These are phyloP conservation scores for Myxocyprinus asiaticus DNA, from an alignment of 2,113 vertebrate genomes.

Conservation along the genomic window DNA sequence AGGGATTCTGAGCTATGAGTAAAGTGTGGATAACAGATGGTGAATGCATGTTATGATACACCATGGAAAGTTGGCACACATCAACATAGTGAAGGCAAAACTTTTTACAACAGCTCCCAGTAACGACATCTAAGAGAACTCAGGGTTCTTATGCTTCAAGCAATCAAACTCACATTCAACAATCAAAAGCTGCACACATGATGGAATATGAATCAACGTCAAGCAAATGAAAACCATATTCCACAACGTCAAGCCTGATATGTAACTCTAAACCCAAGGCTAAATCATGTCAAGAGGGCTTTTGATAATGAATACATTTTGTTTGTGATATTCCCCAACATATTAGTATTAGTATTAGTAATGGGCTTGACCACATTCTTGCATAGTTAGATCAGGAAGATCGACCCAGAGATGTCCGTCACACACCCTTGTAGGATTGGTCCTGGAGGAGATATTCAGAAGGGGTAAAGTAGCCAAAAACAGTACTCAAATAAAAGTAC, in stretches of 20 bases:
- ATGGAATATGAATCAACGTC: constrained; percentile 1
- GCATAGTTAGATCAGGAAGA: constrained; percentile 55
- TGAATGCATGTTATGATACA: not conserved
- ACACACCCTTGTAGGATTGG: constrained; percentile 36
- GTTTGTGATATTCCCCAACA: constrained; percentile 42
- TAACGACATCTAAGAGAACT: constrained; percentile 8
- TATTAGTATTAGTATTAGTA: constrained; percentile 58
- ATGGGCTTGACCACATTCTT: constrained; percentile 61
- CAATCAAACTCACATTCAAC: not conserved
- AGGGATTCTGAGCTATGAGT: not conserved
- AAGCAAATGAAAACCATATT: constrained; percentile 29
- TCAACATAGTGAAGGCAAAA: not conserved
- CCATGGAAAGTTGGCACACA: not conserved
- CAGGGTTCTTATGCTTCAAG: not conserved
- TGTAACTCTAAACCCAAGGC: constrained; percentile 14
- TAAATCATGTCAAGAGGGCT: not conserved
- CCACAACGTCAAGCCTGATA: not conserved
- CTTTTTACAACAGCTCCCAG: not conserved
- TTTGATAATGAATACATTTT: constrained; percentile 44
- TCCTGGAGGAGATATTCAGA: constrained; percentile 17
- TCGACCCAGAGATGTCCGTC: constrained; percentile 30
- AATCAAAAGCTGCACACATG: not conserved
- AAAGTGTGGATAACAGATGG: not conserved
- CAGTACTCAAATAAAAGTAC: too few species aligned
- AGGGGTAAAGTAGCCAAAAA: constrained; percentile 49